Evolutionary conservation across 2,888 invertebrate species (phyloP).

Genomic region (Drosophila leonis): DNA sequence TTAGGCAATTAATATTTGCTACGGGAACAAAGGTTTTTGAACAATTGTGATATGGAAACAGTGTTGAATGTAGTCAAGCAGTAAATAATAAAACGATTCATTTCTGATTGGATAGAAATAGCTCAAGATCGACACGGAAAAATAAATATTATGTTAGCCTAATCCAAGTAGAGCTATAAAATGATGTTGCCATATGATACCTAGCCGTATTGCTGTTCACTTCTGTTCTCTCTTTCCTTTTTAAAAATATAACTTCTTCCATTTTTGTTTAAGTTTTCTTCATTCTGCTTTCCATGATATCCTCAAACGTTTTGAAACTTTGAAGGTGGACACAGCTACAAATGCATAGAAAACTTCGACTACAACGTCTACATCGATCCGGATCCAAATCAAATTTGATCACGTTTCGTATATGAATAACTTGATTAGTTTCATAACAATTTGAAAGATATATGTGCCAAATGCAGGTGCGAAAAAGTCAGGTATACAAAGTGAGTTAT

Average conservation of each 20-base stretch:
- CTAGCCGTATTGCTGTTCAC: too few species aligned
- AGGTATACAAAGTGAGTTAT: neutral
- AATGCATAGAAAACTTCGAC: neutral
- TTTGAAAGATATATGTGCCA: neutral
- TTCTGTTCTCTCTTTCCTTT: too few species aligned
- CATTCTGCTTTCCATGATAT: neutral
- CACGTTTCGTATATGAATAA: slow-evolving; percentile 2
- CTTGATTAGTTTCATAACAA: neutral
- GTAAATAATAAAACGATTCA: neutral
- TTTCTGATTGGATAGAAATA: neutral
- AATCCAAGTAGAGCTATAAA: too few species aligned
- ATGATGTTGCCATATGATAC: too few species aligned
- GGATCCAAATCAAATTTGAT: neutral
- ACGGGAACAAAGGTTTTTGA: neutral
- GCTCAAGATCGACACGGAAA: too few species aligned
- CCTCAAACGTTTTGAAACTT: too few species aligned
- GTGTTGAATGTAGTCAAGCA: neutral
- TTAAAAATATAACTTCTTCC: too few species aligned
- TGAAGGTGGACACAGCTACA: neutral
- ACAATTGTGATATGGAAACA: neutral
- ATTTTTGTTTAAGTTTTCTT: neutral
- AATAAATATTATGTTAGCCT: too few species aligned
- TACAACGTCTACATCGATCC: neutral
- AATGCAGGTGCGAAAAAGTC: slow-evolving; percentile 1
- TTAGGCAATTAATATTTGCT: neutral